phyloP scores from a whole-genome alignment of 2,888 invertebrate genomes.

The Drosophila eohydei region DNA sequence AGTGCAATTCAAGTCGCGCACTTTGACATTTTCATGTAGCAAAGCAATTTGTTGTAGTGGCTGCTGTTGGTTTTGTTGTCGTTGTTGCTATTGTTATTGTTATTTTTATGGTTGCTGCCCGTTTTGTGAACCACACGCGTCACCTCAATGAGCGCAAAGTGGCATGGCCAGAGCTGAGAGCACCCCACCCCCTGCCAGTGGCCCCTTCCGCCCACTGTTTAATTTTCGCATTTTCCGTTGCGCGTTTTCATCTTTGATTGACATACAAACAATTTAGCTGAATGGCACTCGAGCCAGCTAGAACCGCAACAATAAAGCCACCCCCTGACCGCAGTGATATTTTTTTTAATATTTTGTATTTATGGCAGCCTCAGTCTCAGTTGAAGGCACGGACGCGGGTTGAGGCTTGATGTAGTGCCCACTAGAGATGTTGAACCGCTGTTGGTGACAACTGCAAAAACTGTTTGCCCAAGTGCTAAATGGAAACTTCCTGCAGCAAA shows the following conservation, averaged over 20 bases:
- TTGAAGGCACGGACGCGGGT: conserved; percentile 10
- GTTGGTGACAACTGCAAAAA: conserved; percentile 76
- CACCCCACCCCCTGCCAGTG: conserved; percentile 11
- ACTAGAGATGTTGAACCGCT: conserved; percentile 52
- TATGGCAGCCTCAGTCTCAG: conserved; percentile 50
- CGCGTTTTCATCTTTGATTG: conserved; percentile 80
- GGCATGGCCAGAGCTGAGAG: conserved; percentile 39
- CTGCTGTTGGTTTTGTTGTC: conserved; percentile 54
- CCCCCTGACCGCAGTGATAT: conserved; percentile 56
- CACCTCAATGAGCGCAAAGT: conserved; percentile 76
- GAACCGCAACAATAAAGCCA: conserved; percentile 62
- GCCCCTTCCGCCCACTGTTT: conserved; percentile 58
- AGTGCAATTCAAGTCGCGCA: conserved; percentile 38
- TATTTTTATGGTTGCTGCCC: conserved; percentile 46
- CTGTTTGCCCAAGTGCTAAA: conserved; percentile 79
- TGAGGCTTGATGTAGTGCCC: conserved; percentile 62
- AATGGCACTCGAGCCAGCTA: conserved; percentile 71
- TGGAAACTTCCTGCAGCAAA: conserved; percentile 79
- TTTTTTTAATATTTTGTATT: conserved; percentile 73
- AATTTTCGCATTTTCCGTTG: conserved; percentile 82
- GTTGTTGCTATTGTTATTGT: conserved; percentile 33
- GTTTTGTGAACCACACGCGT: conserved; percentile 63
- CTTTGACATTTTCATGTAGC: conserved; percentile 72
- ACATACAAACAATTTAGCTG: conserved; percentile 81
- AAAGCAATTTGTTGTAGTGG: conserved; percentile 75